phyloP scores from a whole-genome alignment of 2,797 vertebrate genomes.

The Cryptoblepharus egeriae region DNA sequence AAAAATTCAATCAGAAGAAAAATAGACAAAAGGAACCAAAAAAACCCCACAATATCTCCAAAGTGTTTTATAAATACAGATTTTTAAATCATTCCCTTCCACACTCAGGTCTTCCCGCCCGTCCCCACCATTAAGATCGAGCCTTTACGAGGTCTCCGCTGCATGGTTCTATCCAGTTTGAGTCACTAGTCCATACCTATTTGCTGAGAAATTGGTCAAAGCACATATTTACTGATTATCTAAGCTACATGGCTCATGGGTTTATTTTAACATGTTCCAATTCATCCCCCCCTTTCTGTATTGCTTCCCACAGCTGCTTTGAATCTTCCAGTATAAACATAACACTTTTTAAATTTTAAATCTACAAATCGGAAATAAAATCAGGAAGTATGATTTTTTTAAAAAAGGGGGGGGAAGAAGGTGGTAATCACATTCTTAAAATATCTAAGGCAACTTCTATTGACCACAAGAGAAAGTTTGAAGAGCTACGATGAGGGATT shows the following conservation, averaged over 20 bases:
- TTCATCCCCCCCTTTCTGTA: not conserved
- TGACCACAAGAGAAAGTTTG: not conserved
- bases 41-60: constrained; percentile 8
- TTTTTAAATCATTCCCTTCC: constrained; percentile 26
- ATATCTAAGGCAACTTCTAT: constrained; percentile 39
- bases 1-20: constrained; percentile 36
- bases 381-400: not conserved
- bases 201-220: constrained; percentile 43
- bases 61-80: constrained; percentile 52
- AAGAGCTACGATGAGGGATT: not conserved
- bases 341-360: not conserved
- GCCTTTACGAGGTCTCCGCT: constrained; percentile 57
- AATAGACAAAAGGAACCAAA: too few relatives aligned
- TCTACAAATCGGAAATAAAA: not conserved
- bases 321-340: constrained; percentile 32
- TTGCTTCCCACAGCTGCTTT: not conserved
- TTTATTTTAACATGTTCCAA: not conserved
- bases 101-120: not conserved
- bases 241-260: constrained; percentile 55
- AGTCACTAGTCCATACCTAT: constrained; percentile 15
- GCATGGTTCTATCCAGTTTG: constrained; percentile 63
- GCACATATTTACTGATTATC: constrained; percentile 13
- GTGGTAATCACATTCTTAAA: constrained; percentile 6
- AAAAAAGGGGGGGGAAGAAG: not conserved
- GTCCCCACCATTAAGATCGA: constrained; percentile 32